Conservation (phyloP, 2,797 vertebrate species). For the Trichosurus vulpecula region DNA sequence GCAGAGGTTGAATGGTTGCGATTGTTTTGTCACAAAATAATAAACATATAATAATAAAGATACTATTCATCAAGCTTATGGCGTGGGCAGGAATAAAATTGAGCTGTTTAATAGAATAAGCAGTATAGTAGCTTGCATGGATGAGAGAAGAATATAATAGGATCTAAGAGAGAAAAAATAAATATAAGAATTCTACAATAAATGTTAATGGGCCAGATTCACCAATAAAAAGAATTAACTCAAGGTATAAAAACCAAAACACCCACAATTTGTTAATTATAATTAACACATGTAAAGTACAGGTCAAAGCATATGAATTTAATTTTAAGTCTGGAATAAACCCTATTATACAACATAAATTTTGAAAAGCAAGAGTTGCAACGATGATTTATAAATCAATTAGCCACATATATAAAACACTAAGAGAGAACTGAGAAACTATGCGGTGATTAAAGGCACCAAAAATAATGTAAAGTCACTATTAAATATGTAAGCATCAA, state of each 20-base stretch:
- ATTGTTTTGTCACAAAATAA: background rate
- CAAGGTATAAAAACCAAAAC: background rate
- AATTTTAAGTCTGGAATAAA: background rate
- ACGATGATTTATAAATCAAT: too few relatives aligned
- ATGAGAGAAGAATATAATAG: too few relatives aligned
- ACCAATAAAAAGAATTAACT: background rate
- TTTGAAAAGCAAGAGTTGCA: too few relatives aligned
- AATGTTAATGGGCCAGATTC: background rate
- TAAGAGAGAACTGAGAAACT: too few relatives aligned
- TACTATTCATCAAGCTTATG: background rate
- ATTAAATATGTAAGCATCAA: too few relatives aligned
- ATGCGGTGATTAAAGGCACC: too few relatives aligned
- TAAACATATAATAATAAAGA: background rate
- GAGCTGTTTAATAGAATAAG: too few relatives aligned
- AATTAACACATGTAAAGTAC: background rate
- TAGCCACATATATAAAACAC: too few relatives aligned
- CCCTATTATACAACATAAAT: background rate
- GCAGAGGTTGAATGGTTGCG: background rate
- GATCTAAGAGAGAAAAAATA: too few relatives aligned
- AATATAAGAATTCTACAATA: background rate
- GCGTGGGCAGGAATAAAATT: too few relatives aligned
- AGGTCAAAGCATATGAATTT: background rate
- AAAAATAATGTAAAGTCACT: too few relatives aligned
- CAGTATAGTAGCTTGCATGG: background rate
- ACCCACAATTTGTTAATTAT: background rate